phyloP scores from a whole-genome alignment of 2,113 vertebrate genomes.

The Mellivora capensis region DNA sequence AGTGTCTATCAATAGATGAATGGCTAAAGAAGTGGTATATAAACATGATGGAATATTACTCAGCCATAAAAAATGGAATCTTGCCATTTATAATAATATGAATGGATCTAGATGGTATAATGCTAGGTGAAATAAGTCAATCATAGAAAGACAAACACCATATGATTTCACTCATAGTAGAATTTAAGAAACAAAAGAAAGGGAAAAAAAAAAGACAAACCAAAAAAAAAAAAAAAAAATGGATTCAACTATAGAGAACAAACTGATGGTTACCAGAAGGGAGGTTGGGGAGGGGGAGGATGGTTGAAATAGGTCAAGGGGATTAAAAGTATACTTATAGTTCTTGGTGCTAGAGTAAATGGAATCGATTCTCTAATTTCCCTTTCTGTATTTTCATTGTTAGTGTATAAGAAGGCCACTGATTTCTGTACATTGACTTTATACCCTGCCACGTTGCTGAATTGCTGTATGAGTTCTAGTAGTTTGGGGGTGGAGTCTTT shows the following conservation, averaged over 20 bases:
- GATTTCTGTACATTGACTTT: no score
- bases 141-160: neutral
- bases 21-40: neutral
- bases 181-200: neutral
- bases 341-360: no score
- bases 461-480: no score
- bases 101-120: neutral
- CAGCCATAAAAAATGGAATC: neutral
- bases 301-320: neutral
- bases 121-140: neutral
- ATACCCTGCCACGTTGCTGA: no score
- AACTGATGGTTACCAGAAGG: neutral
- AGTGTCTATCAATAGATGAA: neutral
- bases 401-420: no score
- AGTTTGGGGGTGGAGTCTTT: no score
- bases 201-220: neutral
- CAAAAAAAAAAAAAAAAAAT: neutral
- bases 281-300: neutral
- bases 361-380: no score
- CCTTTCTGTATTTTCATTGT: no score
- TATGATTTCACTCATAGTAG: neutral
- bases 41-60: neutral
- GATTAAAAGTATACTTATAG: no score
- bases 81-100: neutral
- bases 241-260: neutral